Evolutionary conservation across 2,797 vertebrate genomes (phyloP).

Genomic region (Rallus crepitans): DNA sequence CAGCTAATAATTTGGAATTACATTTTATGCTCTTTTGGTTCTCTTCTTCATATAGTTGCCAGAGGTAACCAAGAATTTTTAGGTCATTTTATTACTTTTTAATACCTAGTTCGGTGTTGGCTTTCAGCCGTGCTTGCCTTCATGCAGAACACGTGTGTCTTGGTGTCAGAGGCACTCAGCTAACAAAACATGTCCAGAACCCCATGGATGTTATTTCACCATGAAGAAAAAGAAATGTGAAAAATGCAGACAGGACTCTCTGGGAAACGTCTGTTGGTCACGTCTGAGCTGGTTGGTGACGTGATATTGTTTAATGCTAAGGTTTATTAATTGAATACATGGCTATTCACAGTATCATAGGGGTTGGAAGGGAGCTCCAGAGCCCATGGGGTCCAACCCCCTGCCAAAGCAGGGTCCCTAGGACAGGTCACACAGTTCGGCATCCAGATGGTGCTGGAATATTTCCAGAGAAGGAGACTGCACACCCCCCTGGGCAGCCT

Average conservation of each 20-base stretch:
- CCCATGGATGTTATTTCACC: background rate
- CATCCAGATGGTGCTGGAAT: no score
- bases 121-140: background rate
- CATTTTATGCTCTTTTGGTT: background rate
- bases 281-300: background rate
- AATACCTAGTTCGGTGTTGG: background rate
- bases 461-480: no score
- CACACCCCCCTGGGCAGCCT: no score
- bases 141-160: background rate
- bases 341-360: background rate
- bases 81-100: background rate
- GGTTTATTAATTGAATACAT: background rate
- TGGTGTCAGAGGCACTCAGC: background rate
- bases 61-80: background rate
- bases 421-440: no score
- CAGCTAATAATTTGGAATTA: background rate
- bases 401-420: no score
- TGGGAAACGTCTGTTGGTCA: background rate
- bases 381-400: no score
- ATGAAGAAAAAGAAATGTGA: background rate
- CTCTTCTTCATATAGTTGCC: background rate
- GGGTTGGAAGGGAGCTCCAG: no score
- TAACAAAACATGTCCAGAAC: background rate
- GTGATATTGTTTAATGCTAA: background rate
- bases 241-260: background rate